Evolutionary conservation across 2,113 vertebrate species (phyloP).

Genomic region (Corythaeola cristata): DNA sequence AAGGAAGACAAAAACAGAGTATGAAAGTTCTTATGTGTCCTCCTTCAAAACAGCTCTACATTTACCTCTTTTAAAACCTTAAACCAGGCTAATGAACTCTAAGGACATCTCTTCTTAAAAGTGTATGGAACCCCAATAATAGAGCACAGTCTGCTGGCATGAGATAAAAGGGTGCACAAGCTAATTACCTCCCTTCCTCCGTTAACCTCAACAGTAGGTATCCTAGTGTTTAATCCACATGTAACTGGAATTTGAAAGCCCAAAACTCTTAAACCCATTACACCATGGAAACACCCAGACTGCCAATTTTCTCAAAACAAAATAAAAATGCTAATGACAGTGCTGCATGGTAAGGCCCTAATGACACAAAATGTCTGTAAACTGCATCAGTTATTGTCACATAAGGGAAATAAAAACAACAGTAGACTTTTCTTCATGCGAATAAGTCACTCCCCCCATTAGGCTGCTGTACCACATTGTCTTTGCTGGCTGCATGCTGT

Average conservation of each 20-base stretch:
- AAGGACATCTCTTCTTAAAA: neutral
- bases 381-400: neutral
- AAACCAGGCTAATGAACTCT: neutral
- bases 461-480: neutral
- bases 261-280: neutral
- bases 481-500: neutral
- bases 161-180: neutral
- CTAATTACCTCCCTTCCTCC: neutral
- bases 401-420: neutral
- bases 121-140: neutral
- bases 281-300: neutral
- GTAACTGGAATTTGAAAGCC: constrained; percentile 8
- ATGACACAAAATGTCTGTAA: neutral
- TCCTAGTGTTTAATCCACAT: constrained; percentile 25
- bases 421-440: neutral
- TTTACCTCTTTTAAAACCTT: neutral
- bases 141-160: neutral
- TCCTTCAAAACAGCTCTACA: neutral
- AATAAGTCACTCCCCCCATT: neutral
- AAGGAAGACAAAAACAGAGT: neutral
- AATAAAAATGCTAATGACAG: neutral
- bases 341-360: neutral
- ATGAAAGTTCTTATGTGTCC: neutral
- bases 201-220: neutral
- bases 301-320: neutral